Evolutionary conservation across 2,888 invertebrate species (phyloP).

Genomic region (Bhutanitis thaidina): DNA sequence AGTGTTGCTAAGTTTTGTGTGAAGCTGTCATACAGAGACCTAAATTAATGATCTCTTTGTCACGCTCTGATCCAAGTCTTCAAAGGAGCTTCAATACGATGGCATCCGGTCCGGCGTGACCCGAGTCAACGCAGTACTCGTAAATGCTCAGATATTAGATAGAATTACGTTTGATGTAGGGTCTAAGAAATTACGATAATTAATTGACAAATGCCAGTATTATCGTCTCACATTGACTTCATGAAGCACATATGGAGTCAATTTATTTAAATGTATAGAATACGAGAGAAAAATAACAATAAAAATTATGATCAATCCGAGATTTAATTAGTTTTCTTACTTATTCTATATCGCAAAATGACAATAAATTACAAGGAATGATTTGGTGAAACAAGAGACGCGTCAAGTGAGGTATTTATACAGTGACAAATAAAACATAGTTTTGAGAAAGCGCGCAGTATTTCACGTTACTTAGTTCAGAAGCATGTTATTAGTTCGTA

Average conservation of each 20-base stretch:
- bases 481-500: background rate
- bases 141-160: background rate
- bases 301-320: too few species aligned
- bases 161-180: background rate
- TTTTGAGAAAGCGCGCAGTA: background rate
- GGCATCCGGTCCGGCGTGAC: background rate
- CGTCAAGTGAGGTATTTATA: too few species aligned
- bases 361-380: too few species aligned
- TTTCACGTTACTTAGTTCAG: background rate
- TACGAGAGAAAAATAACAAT: too few species aligned
- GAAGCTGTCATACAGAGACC: background rate
- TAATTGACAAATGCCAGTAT: background rate
- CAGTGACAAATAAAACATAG: too few species aligned
- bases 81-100: conserved; percentile 6
- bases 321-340: too few species aligned
- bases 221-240: background rate
- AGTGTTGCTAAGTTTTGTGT: background rate
- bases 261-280: too few species aligned
- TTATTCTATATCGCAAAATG: too few species aligned
- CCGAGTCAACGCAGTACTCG: background rate
- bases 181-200: background rate
- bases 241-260: background rate
- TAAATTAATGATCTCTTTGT: conserved; percentile 11
- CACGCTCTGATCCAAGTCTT: conserved; percentile 6
- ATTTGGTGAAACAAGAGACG: too few species aligned